Evolutionary conservation across 2,797 vertebrate species (phyloP).

Genomic region (Gambelia wislizenii): DNA sequence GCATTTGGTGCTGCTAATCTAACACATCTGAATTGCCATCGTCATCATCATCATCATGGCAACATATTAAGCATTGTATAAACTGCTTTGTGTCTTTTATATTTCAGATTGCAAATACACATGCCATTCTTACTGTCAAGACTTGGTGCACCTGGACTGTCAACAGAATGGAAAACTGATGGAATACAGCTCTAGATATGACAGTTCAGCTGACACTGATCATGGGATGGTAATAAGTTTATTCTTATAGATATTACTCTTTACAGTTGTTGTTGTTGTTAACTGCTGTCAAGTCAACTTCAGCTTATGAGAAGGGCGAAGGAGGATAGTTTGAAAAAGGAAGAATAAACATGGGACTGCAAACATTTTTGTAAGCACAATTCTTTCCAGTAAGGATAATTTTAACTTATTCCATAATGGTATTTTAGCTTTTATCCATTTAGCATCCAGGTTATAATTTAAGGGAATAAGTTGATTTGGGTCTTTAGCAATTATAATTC

Average conservation of each 20-base stretch:
- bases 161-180: slow-evolving; percentile 73
- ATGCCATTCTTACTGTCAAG: slow-evolving; percentile 79
- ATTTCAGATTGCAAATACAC: slow-evolving; percentile 79
- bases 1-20: background rate
- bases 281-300: too few species aligned
- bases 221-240: slow-evolving; percentile 61
- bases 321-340: too few species aligned
- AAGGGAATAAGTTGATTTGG: too few species aligned
- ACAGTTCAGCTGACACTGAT: slow-evolving; percentile 58
- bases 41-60: background rate
- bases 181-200: slow-evolving; percentile 42
- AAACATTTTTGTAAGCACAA: too few species aligned
- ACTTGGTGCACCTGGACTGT: slow-evolving; percentile 79
- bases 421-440: too few species aligned
- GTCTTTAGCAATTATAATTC: too few species aligned
- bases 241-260: background rate
- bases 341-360: too few species aligned
- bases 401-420: too few species aligned
- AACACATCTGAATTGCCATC: background rate
- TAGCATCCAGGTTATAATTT: too few species aligned
- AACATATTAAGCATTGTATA: slow-evolving; percentile 39
- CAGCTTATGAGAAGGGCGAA: too few species aligned
- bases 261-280: slow-evolving; percentile 5
- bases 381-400: too few species aligned
- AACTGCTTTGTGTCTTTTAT: background rate